Conservation (phyloP, 2,113 vertebrate genomes). For the Pseudorectes ferrugineus region DNA sequence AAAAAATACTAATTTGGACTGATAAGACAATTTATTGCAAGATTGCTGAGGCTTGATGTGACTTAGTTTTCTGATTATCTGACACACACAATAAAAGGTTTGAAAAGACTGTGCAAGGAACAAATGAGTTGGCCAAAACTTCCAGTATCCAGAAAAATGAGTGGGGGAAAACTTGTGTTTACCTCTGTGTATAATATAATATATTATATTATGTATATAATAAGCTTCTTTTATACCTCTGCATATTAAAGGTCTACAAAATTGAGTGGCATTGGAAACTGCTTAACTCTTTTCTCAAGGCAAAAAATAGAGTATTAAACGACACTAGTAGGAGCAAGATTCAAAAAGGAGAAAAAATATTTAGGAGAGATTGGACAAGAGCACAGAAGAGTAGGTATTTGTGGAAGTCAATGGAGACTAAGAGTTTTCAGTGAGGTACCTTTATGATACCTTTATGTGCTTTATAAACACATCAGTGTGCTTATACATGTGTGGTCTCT, state of each 20-base stretch:
- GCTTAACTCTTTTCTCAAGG: neutral
- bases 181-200: neutral
- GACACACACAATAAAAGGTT: neutral
- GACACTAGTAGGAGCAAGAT: neutral
- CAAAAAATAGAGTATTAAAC: neutral
- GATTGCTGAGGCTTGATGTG: neutral
- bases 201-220: too few relatives aligned
- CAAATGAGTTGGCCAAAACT: neutral
- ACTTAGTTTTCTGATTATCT: neutral
- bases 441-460: neutral
- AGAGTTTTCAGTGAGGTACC: neutral
- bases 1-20: neutral
- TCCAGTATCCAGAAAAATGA: neutral
- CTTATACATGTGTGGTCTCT: neutral
- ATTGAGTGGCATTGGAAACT: neutral
- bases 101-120: neutral
- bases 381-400: neutral
- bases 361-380: neutral
- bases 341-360: neutral
- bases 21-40: neutral
- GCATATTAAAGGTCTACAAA: neutral
- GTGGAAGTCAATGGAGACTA: neutral
- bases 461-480: neutral
- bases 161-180: neutral
- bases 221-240: neutral